A percentile compares a stretch with the other conserved stretches of the same genome.
Conservation (phyloP, 2,113 vertebrate species). For the Toxostoma redivivum region DNA sequence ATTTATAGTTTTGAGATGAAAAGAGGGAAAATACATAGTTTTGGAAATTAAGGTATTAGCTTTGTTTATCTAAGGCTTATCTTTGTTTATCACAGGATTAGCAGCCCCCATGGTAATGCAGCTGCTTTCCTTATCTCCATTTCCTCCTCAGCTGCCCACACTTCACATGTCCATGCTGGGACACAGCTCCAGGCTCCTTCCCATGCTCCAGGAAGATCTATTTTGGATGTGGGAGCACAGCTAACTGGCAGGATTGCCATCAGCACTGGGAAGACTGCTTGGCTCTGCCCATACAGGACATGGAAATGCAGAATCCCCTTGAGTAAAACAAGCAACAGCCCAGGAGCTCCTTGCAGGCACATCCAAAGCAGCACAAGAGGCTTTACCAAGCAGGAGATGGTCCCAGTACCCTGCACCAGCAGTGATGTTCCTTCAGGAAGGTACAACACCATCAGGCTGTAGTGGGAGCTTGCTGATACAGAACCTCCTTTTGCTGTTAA, state of each 20-base stretch:
- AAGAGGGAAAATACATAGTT: neutral
- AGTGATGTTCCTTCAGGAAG: neutral
- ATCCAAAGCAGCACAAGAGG: accelerated
- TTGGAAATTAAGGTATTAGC: neutral
- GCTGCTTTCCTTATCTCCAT: neutral
- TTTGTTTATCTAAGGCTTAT: neutral
- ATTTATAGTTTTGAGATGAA: neutral
- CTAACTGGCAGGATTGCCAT: neutral
- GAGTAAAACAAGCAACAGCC: neutral
- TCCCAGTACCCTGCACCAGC: neutral
- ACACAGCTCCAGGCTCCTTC: neutral
- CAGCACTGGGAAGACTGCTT: neutral
- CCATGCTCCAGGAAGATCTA: neutral
- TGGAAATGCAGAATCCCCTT: neutral
- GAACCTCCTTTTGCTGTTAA: neutral
- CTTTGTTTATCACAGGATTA: accelerated
- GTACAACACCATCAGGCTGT: neutral
- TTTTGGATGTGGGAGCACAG: neutral
- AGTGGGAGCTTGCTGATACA: neutral
- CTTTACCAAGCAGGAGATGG: neutral
- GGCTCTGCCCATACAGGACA: neutral
- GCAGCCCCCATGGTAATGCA: neutral
- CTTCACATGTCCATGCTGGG: neutral
- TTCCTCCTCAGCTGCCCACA: neutral
- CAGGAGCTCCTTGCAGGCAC: neutral